phyloP scores from a whole-genome alignment of 2,113 vertebrate species.

The Xiphophorus couchianus region DNA sequence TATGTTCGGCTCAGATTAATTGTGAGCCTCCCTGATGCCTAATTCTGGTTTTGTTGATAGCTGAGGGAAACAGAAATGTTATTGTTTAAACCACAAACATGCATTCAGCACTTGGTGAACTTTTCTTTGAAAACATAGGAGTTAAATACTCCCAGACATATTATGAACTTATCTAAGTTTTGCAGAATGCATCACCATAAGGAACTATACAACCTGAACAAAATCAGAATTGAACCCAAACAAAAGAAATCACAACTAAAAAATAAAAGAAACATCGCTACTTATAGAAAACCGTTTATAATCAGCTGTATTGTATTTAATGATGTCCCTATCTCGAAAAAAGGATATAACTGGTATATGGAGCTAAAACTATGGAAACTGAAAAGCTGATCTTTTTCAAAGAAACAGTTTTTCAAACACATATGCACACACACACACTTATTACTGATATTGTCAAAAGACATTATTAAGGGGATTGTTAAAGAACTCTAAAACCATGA shows the following conservation, averaged over 20 bases:
- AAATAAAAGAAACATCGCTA: not conserved
- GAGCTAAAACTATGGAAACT: constrained; percentile 33
- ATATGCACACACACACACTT: constrained; percentile 23
- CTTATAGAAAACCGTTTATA: not conserved
- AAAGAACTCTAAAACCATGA: constrained; percentile 26
- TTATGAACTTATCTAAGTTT: constrained; percentile 25
- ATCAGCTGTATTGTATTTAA: constrained; percentile 18
- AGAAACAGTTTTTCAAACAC: constrained; percentile 40
- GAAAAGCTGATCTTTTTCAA: constrained; percentile 49
- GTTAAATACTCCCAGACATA: constrained; percentile 20
- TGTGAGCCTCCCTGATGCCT: constrained; percentile 8
- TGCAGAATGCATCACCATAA: constrained; percentile 15
- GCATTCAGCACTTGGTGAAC: not conserved
- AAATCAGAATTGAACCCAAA: constrained; percentile 9
- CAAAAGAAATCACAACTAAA: too few species aligned
- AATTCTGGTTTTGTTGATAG: constrained; percentile 22
- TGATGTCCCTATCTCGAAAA: constrained; percentile 28
- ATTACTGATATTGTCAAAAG: constrained; percentile 44
- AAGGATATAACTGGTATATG: not conserved
- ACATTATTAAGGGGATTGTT: constrained; percentile 54
- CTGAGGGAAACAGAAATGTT: constrained; percentile 15
- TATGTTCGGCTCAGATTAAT: constrained; percentile 11
- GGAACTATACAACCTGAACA: constrained; percentile 13
- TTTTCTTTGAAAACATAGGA: constrained; percentile 18
- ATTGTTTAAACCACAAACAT: constrained; percentile 35